Evolutionary conservation across 2,797 vertebrate species (phyloP).

Genomic region (Mus caroli): DNA sequence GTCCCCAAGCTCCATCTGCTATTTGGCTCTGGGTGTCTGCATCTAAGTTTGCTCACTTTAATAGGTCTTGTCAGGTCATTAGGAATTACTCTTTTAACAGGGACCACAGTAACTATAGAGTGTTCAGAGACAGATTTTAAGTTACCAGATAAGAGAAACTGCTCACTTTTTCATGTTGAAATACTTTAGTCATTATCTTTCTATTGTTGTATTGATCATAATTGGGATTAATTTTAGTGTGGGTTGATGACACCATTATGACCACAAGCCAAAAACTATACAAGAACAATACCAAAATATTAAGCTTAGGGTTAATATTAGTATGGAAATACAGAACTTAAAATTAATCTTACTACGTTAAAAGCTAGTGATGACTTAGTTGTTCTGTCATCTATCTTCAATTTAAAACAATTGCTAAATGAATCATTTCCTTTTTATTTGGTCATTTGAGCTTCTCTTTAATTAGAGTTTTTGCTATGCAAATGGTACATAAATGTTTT

Average conservation of each 20-base stretch:
- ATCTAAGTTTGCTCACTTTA: constrained; percentile 42
- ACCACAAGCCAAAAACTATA: constrained; percentile 56
- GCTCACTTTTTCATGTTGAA: not conserved
- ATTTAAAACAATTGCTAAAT: constrained; percentile 83
- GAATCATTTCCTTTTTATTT: constrained; percentile 83
- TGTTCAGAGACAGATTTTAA: constrained; percentile 46
- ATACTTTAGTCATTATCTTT: constrained; percentile 29
- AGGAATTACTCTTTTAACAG: constrained; percentile 2
- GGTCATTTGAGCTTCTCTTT: constrained; percentile 78
- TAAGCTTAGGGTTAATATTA: constrained; percentile 55
- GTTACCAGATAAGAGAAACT: constrained; percentile 10
- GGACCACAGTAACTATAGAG: constrained; percentile 4
- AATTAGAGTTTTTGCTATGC: constrained; percentile 78
- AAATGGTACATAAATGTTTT: constrained; percentile 84
- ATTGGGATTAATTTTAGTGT: not conserved
- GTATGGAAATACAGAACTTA: constrained; percentile 44
- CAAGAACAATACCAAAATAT: constrained; percentile 33
- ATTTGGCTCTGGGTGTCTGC: not conserved
- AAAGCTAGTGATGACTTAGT: constrained; percentile 81
- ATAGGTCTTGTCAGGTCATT: constrained; percentile 23
- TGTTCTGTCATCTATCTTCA: constrained; percentile 77
- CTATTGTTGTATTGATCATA: constrained; percentile 34
- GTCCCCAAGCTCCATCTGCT: not conserved
- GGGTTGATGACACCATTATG: constrained; percentile 33
- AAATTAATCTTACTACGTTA: constrained; percentile 65